phyloP scores from a whole-genome alignment of 2,113 vertebrate species.

The Athene noctua region DNA sequence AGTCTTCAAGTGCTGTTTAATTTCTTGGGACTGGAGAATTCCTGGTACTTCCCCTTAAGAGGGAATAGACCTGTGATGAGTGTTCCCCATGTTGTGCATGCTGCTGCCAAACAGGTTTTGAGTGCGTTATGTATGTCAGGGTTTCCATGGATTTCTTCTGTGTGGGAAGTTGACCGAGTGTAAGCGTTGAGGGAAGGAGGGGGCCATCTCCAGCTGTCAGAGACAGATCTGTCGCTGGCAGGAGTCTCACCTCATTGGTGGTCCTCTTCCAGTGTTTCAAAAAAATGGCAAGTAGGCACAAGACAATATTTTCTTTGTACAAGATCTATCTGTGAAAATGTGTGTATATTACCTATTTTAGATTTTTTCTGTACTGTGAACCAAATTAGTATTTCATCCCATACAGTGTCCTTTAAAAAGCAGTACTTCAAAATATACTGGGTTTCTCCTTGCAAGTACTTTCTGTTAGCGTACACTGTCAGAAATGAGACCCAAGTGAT shows the following conservation, averaged over 20 bases:
- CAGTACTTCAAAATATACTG: background rate
- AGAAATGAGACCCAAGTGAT: background rate
- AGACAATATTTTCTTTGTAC: background rate
- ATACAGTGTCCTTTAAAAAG: background rate
- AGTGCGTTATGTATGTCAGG: background rate
- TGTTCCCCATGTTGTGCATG: background rate
- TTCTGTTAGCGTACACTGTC: background rate
- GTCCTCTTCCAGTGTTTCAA: background rate
- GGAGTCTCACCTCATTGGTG: background rate
- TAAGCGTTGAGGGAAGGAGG: background rate
- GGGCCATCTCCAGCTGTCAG: background rate
- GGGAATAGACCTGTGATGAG: background rate
- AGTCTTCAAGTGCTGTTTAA: background rate
- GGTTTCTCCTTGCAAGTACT: background rate
- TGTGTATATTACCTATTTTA: background rate
- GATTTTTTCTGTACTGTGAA: background rate
- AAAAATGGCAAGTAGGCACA: background rate
- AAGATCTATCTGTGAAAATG: background rate
- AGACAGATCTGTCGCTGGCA: background rate
- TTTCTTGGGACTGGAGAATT: background rate
- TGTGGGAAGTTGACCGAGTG: background rate
- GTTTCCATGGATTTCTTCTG: background rate
- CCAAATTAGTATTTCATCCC: background rate
- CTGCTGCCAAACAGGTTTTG: background rate
- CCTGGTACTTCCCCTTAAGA: background rate